Evolutionary conservation across 2,888 invertebrate genomes (phyloP), one percentile per base, ranked within the genome.

Genomic region (Leucoma salicis): DNA sequence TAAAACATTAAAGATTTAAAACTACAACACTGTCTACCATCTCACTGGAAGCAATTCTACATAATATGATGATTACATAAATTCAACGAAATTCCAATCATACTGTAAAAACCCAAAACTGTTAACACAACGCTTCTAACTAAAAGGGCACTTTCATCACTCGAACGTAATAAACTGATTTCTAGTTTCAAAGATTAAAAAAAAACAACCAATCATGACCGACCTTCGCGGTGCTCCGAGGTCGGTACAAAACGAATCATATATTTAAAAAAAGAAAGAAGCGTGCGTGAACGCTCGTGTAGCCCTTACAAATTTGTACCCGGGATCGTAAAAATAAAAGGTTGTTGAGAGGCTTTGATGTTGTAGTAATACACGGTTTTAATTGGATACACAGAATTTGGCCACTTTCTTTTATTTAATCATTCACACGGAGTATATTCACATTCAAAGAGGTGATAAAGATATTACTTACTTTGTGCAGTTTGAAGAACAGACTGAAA

Each of bases 261-360:
- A 68, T 66, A 69, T 66, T 46, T 65, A 68, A 77, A 63, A 48
- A 47, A 27, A 46, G 57, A 56, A 48, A 37, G 36, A 48, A 49
- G 44, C 69, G 71, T 68, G 73, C 74, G 76, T 71, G 74, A 66
- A 64, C 63, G 66, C 57, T 67, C 70, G 65, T 70, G 73, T 68
- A 68, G 60, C 66, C 68, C 70, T 68, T 66, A 78, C 75, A 78
- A 82, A 82, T 82, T 82, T 82, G 82, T 82, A 76, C 53, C 59
- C 50, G 62, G 54, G 44, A 56, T 62, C 56, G 44, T 59, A 63
- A 68, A 72, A 77, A 74, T 70, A 76, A 76, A 72, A 66, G 54
- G 24, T 16, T 32, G 18, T 24, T 24, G 24, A 34, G 47, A 42
- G 46, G 49, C 34, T 39, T 42, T 41, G 33, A 28, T 48, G 46